Evolutionary conservation across 1,140 invertebrate species (phyloP), one percentile per base, ranked within the genome.

Genomic region (Drosophila virilis): DNA sequence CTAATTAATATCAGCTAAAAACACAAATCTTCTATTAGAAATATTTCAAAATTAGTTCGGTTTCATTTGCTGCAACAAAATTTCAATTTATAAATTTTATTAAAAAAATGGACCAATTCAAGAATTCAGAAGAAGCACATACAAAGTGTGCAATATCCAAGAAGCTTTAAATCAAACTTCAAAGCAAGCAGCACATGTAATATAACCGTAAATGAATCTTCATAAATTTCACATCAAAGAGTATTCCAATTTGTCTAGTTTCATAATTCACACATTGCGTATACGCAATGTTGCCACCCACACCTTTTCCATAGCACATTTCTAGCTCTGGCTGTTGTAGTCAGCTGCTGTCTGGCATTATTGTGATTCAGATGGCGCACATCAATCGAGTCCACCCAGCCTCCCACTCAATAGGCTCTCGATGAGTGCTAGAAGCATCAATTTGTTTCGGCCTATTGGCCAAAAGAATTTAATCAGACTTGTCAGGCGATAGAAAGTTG

Each of bases 381-480:
- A 67, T 73, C 54, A 73, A 73, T 73, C 54, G 40, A 28, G 28
- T 58, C 22, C 55, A 15, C 22, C 40, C 2, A 42, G 12, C 10
- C 40, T n/a, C 60, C 12, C 48, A 54, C 17, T 61, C 32, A 32
- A 57, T 69, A 15, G n/a, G 37, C 28, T 66, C 57, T 68, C 51
- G 52, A 69, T 58, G 59, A 65, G 38, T 64, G 38, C 46, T 50
- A 51, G 22, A 45, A 43, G 37, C 60, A 60, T 55, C 52, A 59
- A 67, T 66, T 65, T 60, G 59, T 61, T 54, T 43, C 55, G 54
- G 57, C 61, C 61, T 55, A 52, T 76, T 67, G 60, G 57, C 57
- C 43, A 54, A 72, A 67, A 57, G 61, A 66, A 76, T 74, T 62
- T 69, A 70, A 70, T 74, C 72, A 74, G 22, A 64, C 38, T 17